Percentiles rank a stretch among this genome's conserved stretches.
Evolutionary conservation across 2,113 vertebrate species (phyloP).

Genomic region (Oncorhynchus nerka): DNA sequence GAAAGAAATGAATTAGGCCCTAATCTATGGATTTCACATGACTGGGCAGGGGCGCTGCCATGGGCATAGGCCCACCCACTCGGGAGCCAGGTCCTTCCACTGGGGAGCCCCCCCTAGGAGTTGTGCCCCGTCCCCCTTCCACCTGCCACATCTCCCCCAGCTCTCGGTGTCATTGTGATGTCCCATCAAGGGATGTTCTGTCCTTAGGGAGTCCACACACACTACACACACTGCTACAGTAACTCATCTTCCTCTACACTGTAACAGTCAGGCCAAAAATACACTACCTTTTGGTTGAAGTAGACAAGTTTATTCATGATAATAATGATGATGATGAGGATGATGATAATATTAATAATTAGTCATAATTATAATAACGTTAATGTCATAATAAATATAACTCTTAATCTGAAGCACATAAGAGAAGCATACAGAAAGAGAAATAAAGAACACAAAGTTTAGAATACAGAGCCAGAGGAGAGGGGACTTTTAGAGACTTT

Average conservation of each 20-base stretch:
- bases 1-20: no score
- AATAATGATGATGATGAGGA: conserved; percentile 67
- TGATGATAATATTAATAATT: conserved; percentile 76
- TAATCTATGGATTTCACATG: no score
- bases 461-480: conserved; percentile 67
- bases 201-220: neutral
- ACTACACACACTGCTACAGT: neutral
- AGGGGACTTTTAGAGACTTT: conserved; percentile 58
- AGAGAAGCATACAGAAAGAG: conserved; percentile 77
- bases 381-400: conserved; percentile 80
- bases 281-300: conserved; percentile 53
- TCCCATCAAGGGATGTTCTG: neutral
- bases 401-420: conserved; percentile 76
- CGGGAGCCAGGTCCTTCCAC: no score
- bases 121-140: neutral
- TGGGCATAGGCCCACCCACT: no score
- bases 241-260: no score
- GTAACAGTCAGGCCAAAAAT: conserved; percentile 26
- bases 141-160: neutral
- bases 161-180: neutral
- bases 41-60: no score
- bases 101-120: neutral
- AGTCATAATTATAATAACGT: conserved; percentile 77
- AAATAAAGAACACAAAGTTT: conserved; percentile 63
- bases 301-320: conserved; percentile 76